Conservation (phyloP, 2,113 vertebrate species). For the Naja naja region DNA sequence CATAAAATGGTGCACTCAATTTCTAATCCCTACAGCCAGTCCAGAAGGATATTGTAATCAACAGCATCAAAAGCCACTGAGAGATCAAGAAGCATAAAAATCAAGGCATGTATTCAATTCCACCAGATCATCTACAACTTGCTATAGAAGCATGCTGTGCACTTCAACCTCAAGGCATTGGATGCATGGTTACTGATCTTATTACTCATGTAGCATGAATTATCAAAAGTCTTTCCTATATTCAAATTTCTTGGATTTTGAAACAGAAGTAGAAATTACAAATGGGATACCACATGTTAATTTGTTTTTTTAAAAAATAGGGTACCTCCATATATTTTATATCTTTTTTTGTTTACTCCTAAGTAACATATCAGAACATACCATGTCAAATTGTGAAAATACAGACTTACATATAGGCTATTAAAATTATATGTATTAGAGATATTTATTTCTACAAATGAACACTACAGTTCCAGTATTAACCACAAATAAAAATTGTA, state of each 20-base stretch:
- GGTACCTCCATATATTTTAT: background rate
- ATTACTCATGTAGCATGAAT: background rate
- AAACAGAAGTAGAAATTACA: background rate
- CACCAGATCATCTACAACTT: background rate
- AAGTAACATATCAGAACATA: background rate
- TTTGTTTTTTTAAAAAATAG: background rate
- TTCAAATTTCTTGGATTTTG: background rate
- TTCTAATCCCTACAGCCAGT: background rate
- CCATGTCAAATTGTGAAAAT: background rate
- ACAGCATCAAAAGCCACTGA: background rate
- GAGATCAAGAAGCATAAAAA: background rate
- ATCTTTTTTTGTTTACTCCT: slow-evolving; percentile 11
- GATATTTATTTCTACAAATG: background rate
- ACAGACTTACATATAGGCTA: background rate
- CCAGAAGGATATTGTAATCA: background rate
- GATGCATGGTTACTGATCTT: background rate
- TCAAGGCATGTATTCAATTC: background rate
- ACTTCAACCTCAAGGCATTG: background rate
- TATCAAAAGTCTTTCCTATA: background rate
- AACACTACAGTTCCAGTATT: background rate
- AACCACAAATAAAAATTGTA: background rate
- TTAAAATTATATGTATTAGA: background rate
- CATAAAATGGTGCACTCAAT: background rate
- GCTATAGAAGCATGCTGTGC: background rate
- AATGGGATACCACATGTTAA: background rate